Percentiles rank a stretch among this genome's conserved stretches.
phyloP scores from a whole-genome alignment of 2,113 vertebrate species.

The Mobula hypostoma region DNA sequence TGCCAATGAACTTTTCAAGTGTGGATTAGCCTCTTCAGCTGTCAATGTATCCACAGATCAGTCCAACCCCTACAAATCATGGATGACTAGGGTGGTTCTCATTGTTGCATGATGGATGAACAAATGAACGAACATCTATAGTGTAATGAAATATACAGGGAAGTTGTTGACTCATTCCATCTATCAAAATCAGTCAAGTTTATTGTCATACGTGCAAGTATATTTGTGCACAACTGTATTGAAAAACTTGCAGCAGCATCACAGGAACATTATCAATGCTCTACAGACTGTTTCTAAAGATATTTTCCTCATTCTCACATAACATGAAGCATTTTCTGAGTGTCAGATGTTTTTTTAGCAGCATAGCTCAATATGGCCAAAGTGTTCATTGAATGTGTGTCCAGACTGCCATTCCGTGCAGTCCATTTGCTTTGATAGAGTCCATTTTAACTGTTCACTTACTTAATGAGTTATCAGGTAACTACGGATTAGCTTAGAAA shows the following conservation, averaged over 20 bases:
- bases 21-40: too few species aligned
- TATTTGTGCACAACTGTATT: too few species aligned
- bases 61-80: too few species aligned
- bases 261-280: not conserved
- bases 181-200: not conserved
- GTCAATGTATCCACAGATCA: too few species aligned
- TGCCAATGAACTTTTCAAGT: too few species aligned
- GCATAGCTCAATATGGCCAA: not conserved
- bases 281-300: too few species aligned
- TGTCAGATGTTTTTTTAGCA: not conserved
- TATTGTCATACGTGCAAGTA: too few species aligned
- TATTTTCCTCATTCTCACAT: not conserved
- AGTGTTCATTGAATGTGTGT: not conserved
- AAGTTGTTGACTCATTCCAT: not conserved
- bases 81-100: too few species aligned
- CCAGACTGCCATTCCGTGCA: not conserved
- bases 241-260: too few species aligned
- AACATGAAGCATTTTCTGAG: not conserved
- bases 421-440: not conserved
- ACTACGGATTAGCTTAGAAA: not conserved
- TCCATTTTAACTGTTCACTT: not conserved
- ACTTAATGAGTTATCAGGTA: not conserved
- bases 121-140: not conserved
- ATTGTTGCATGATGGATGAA: too few species aligned
- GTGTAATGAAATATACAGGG: not conserved